Percentiles rank a stretch among this genome's conserved stretches.
Evolutionary conservation across 2,113 vertebrate species (phyloP).

Genomic region (Numida meleagris): DNA sequence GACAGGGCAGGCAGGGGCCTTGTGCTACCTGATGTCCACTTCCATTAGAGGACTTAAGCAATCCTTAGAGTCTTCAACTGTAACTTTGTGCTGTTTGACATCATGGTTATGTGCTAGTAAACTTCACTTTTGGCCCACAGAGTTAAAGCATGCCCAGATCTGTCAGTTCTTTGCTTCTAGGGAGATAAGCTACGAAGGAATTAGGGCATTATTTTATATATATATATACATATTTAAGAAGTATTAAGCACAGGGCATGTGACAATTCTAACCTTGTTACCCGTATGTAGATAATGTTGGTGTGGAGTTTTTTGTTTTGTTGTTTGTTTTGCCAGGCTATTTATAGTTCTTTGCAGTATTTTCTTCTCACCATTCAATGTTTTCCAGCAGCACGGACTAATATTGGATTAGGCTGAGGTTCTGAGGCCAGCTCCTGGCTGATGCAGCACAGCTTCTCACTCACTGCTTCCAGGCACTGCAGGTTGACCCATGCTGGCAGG

Average conservation of each 20-base stretch:
- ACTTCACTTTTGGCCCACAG: not conserved
- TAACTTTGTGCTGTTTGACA: not conserved
- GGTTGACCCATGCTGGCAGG: not conserved
- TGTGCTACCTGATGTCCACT: not conserved
- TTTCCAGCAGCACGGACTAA: not conserved
- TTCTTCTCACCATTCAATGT: not conserved
- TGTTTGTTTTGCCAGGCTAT: not conserved
- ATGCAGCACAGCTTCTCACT: not conserved
- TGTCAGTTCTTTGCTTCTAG: not conserved
- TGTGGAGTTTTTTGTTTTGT: not conserved
- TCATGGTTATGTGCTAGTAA: not conserved
- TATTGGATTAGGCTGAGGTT: not conserved
- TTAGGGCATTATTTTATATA: constrained; percentile 29
- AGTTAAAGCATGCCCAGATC: not conserved
- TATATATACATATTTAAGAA: not conserved
- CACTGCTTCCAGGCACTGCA: not conserved
- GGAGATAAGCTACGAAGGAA: constrained; percentile 38
- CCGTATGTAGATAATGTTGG: not conserved
- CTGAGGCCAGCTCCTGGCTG: constrained; percentile 16
- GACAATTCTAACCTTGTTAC: constrained; percentile 10
- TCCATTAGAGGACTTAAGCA: not conserved
- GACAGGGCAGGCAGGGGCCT: not conserved
- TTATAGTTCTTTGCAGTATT: constrained; percentile 31
- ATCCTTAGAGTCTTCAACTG: not conserved
- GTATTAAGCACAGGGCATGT: not conserved